Conservation (phyloP, 2,888 invertebrate species). For the Temnothorax unifasciatus region DNA sequence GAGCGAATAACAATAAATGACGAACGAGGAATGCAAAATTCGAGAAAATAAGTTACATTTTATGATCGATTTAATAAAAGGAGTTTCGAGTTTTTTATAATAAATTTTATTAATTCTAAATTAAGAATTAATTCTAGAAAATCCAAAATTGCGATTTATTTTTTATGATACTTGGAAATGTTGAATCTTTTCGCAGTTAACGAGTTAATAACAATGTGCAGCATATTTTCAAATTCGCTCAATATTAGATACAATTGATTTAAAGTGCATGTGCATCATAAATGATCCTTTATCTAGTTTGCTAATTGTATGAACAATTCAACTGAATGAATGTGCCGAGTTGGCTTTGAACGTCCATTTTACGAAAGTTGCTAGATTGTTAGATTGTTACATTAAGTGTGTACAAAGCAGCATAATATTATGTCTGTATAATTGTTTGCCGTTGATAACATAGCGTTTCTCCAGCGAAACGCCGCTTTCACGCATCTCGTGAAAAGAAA, state of each 20-base stretch:
- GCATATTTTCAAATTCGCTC: not conserved
- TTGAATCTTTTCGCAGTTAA: not conserved
- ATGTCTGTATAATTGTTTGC: conserved; percentile 30
- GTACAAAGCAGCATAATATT: conserved; percentile 30
- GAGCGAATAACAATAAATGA: not conserved
- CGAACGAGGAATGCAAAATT: not conserved
- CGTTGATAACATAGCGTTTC: conserved; percentile 29
- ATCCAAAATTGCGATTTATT: not conserved
- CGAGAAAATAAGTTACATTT: not conserved
- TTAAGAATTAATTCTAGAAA: not conserved
- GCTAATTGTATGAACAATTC: conserved; percentile 32
- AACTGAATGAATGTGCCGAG: not conserved
- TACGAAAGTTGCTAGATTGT: conserved; percentile 38
- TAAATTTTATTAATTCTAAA: not conserved
- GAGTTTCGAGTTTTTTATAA: not conserved
- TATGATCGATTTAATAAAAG: conserved; percentile 5
- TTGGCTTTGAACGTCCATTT: conserved; percentile 12
- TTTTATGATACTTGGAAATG: not conserved
- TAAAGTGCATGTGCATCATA: not conserved
- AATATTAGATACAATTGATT: not conserved
- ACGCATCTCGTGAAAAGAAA: conserved; percentile 37
- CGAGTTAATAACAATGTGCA: not conserved
- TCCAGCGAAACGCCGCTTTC: conserved; percentile 40
- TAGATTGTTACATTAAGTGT: conserved; percentile 35
- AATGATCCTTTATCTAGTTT: conserved; percentile 6